A percentile compares a stretch with the other conserved stretches of the same genome.
Conservation (phyloP, 2,888 invertebrate species). For the Seira musarum region DNA sequence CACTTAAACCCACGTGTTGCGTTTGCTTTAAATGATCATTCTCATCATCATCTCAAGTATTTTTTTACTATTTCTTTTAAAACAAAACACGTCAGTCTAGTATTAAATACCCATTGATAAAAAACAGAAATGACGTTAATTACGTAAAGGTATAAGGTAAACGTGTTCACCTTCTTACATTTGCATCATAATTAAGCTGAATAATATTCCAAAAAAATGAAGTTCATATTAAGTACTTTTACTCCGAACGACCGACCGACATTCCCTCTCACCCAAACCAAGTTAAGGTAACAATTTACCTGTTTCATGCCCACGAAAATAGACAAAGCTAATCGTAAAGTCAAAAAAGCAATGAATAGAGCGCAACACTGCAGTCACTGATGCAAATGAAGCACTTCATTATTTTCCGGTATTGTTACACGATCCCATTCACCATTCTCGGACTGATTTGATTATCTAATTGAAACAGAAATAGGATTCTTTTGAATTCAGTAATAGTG, state of each 20-base stretch:
- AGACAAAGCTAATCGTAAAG: background rate
- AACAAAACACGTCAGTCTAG: background rate
- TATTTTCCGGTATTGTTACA: background rate
- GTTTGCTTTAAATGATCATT: too few relatives aligned
- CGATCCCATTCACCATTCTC: background rate
- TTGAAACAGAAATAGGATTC: background rate
- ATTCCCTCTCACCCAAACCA: background rate
- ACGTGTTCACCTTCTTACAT: background rate
- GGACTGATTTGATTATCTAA: background rate
- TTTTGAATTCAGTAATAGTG: background rate
- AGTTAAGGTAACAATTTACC: too few relatives aligned
- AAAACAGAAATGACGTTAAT: background rate
- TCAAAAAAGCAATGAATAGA: background rate
- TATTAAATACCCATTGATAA: background rate
- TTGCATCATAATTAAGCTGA: background rate
- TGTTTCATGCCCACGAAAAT: background rate
- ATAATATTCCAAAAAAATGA: background rate
- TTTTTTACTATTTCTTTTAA: too few relatives aligned
- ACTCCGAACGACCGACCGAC: background rate
- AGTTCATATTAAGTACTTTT: background rate
- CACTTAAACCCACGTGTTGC: background rate
- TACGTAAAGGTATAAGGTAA: background rate
- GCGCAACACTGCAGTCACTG: background rate
- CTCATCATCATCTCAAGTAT: too few relatives aligned
- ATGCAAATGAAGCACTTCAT: background rate